A percentile compares a stretch with the other conserved stretches of the same genome.
Evolutionary conservation across 2,113 vertebrate genomes (phyloP).

Genomic region (Hylia prasina): DNA sequence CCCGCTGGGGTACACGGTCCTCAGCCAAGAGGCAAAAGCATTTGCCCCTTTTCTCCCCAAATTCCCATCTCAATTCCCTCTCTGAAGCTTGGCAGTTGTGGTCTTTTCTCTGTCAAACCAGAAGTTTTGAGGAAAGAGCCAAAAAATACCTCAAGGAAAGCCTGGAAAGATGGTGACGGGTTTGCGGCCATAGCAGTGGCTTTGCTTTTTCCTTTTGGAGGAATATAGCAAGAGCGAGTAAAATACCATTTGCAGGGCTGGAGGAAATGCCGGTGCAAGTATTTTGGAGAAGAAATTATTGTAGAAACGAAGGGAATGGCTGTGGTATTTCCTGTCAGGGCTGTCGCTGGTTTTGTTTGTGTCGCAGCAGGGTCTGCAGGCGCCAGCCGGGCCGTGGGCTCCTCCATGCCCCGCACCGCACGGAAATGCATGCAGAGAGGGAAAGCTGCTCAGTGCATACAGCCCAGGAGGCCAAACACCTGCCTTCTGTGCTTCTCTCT

Average conservation of each 20-base stretch:
- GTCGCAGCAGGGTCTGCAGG: constrained; percentile 3
- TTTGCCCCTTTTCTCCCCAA: background rate
- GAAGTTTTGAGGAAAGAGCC: constrained; percentile 9
- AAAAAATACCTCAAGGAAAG: constrained; percentile 24
- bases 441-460: rapidly evolving
- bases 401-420: rapidly evolving
- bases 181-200: background rate
- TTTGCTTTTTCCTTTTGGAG: background rate
- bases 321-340: constrained; percentile 51
- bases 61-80: background rate
- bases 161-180: background rate
- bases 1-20: rapidly evolving
- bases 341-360: constrained; percentile 29
- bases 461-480: background rate
- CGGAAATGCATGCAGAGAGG: background rate
- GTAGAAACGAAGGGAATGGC: constrained; percentile 33
- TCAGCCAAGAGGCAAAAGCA: background rate
- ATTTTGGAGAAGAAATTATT: constrained; percentile 8
- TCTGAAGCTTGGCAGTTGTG: background rate
- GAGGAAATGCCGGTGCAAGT: constrained; percentile 22
- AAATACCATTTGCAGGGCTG: background rate
- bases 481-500: background rate
- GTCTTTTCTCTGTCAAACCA: background rate
- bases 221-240: background rate
- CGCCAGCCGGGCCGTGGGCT: background rate